These are phyloP conservation scores for Astropecten irregularis DNA, from an alignment of 53 echinoderm and acorn worm genomes.

Conservation along the genomic window DNA sequence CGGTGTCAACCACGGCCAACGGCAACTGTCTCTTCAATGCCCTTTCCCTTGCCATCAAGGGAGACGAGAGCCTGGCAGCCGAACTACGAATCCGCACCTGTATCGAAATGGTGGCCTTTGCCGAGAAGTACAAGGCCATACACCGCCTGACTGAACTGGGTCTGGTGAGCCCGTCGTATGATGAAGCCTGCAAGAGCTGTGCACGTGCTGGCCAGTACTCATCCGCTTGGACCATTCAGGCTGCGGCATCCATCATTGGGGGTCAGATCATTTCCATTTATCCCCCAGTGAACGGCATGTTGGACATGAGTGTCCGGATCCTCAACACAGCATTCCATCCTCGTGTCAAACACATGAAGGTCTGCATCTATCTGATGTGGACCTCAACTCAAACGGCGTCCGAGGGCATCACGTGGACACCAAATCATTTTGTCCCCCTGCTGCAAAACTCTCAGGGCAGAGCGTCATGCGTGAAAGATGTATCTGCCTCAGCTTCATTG, in stretches of 20 bases:
- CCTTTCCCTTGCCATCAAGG: slow-evolving; percentile 37
- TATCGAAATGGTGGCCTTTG: slow-evolving; percentile 17
- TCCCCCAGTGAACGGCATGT: slow-evolving; percentile 48
- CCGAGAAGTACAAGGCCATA: not conserved
- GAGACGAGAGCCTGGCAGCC: slow-evolving; percentile 32
- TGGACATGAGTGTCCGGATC: slow-evolving; percentile 20
- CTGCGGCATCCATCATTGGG: slow-evolving; percentile 44
- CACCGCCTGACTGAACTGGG: not conserved
- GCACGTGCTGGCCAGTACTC: slow-evolving; percentile 16
- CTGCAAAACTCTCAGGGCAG: too few species aligned
- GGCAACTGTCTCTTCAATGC: slow-evolving; percentile 64
- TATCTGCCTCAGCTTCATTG: too few species aligned
- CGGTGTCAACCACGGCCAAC: slow-evolving; percentile 13
- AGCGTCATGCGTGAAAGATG: too few species aligned
- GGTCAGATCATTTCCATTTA: slow-evolving; percentile 29
- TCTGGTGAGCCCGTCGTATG: slow-evolving; percentile 26
- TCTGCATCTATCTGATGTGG: slow-evolving; percentile 25
- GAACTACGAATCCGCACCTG: slow-evolving; percentile 47
- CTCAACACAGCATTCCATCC: slow-evolving; percentile 21
- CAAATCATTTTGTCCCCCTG: slow-evolving; percentile 23
- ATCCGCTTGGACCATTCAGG: slow-evolving; percentile 61
- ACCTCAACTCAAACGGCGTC: too few species aligned
- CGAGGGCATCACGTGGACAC: too few species aligned
- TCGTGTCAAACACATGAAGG: not conserved
- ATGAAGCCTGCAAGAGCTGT: slow-evolving; percentile 16